These are phyloP conservation scores for Tipula helvola DNA, from an alignment of 2,888 invertebrate genomes.

Conservation along the genomic window DNA sequence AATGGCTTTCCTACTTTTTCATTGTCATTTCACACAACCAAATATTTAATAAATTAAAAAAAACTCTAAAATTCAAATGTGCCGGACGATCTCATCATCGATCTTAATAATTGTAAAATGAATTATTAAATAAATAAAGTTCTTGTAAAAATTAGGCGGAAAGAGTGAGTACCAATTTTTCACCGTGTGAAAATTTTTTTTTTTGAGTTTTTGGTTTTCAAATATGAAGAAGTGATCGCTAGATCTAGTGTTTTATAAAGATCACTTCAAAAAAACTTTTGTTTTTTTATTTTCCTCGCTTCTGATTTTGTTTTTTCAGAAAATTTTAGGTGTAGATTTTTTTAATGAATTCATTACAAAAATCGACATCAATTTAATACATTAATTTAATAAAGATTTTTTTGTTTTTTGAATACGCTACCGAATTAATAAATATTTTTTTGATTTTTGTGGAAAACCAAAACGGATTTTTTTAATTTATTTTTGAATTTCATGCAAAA, in stretches of 20 bases:
- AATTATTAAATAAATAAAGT: not conserved
- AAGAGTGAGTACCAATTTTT: conserved; percentile 33
- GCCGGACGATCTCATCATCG: not conserved
- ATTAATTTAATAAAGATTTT: not conserved
- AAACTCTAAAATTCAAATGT: not conserved
- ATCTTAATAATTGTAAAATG: not conserved
- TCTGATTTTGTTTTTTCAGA: not conserved
- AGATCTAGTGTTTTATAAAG: conserved; percentile 10
- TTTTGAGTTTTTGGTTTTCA: conserved; percentile 8
- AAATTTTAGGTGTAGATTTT: not conserved
- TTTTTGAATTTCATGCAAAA: not conserved
- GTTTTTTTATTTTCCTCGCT: not conserved
- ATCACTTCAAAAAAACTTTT: not conserved
- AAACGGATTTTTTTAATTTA: not conserved
- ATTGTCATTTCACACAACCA: not conserved
- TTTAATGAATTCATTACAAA: not conserved
- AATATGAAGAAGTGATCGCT: not conserved
- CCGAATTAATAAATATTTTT: not conserved
- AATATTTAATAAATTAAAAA: not conserved
- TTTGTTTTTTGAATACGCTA: conserved; percentile 4
- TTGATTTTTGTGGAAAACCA: not conserved
- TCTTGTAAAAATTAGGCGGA: conserved; percentile 26
- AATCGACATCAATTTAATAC: not conserved
- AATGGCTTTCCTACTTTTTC: too few species aligned
- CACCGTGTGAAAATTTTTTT: conserved; percentile 13